Percentiles rank a stretch among this genome's conserved stretches.
Evolutionary conservation across 2,888 invertebrate species (phyloP).

Genomic region (Conus canariensis): DNA sequence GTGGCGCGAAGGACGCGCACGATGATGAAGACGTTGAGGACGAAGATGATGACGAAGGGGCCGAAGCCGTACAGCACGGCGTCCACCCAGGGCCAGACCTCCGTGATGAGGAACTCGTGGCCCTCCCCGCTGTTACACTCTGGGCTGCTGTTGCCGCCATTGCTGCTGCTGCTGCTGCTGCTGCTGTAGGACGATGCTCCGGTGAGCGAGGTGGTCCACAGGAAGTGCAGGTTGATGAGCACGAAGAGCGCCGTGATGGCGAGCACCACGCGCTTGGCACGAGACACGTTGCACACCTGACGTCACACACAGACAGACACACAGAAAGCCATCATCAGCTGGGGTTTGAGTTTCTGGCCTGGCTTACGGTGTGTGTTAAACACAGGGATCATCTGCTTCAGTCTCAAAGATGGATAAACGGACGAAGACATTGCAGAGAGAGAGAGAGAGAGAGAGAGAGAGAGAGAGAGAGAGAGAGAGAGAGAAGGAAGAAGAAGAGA

Average conservation of each 20-base stretch:
- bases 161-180: background rate
- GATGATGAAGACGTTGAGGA: conserved; percentile 65
- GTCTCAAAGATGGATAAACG: background rate
- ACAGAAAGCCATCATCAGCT: too few species aligned
- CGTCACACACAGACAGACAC: background rate
- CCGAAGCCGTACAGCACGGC: conserved; percentile 72
- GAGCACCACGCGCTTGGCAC: conserved; percentile 68
- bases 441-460: too few species aligned
- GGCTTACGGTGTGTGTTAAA: background rate
- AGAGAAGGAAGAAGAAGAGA: background rate
- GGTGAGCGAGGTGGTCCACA: conserved; percentile 68
- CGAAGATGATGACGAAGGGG: conserved; percentile 71
- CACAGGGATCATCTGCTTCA: too few species aligned
- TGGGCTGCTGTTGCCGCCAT: conserved; percentile 30
- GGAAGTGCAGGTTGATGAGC: conserved; percentile 70
- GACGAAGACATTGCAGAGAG: background rate
- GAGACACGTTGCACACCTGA: conserved; percentile 65
- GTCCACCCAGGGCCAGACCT: conserved; percentile 75
- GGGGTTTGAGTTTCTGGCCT: background rate
- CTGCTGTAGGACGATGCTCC: too few species aligned
- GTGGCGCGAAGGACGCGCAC: conserved; percentile 64
- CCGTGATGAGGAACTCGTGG: conserved; percentile 57
- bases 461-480: too few species aligned
- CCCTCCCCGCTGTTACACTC: conserved; percentile 57
- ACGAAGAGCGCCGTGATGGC: conserved; percentile 62